A percentile compares a stretch with the other conserved stretches of the same genome.
phyloP scores from a whole-genome alignment of 1,140 invertebrate genomes.

The Drosophila nigromelanica region DNA sequence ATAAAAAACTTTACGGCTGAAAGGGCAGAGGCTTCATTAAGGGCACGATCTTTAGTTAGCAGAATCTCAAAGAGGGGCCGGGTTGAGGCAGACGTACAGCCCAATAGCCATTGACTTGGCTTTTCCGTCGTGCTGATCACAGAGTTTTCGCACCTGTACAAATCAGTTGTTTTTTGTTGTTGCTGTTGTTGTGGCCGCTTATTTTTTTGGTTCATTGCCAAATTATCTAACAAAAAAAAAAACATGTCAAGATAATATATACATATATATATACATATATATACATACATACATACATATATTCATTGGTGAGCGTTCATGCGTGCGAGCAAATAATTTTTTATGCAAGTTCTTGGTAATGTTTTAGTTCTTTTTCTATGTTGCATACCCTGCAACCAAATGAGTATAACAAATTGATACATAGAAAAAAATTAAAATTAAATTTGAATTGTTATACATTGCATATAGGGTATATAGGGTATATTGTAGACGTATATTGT shows the following conservation, averaged over 20 bases:
- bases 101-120: conserved; percentile 24
- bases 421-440: too few relatives aligned
- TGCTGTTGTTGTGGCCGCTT: conserved; percentile 40
- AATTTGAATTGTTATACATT: background rate
- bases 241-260: conserved; percentile 21
- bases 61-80: background rate
- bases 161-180: conserved; percentile 60
- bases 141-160: conserved; percentile 77
- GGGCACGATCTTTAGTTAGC: conserved; percentile 27
- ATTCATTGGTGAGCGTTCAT: conserved; percentile 47
- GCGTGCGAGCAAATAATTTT: conserved; percentile 61
- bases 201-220: conserved; percentile 76
- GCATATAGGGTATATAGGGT: conserved; percentile 8
- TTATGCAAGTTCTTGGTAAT: conserved; percentile 55
- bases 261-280: conserved; percentile 8
- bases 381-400: background rate
- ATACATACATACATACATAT: background rate
- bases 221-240: conserved; percentile 47
- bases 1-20: conserved; percentile 6
- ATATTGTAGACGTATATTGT: background rate
- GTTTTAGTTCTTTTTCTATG: conserved; percentile 50
- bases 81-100: conserved; percentile 13
- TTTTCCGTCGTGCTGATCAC: conserved; percentile 56
- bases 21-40: conserved; percentile 22
- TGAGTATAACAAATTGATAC: background rate